Base-by-base conservation (phyloP, 2,888 invertebrate genomes). In the Azorinus chamasolen region DNA sequence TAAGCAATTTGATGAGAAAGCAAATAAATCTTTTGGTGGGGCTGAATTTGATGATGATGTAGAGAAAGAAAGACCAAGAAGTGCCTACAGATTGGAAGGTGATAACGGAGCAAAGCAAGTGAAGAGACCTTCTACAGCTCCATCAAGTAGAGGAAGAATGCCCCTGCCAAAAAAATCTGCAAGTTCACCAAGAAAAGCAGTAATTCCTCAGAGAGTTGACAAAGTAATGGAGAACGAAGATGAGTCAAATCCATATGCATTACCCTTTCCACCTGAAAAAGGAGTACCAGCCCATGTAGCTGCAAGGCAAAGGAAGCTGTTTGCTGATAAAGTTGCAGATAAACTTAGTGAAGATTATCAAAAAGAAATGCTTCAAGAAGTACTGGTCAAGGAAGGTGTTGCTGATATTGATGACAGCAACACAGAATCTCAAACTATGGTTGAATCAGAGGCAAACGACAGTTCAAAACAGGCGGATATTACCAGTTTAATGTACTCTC, bases 191-290 rank as follows among this genome's bases (percentile, higher is more conserved):
- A 79, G 85, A 27, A 83, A 86, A 62, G 85, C 88, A 6, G 59
- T 79, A 16, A 79, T 82, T 24, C 83, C 84, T 20, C 84, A 83
- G 20, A 82, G 78, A 55, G 76, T 79, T n/a, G 83, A 87, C 27
- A 81, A 79, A 39, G 53, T 83, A 2, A 83, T 86, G 83, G 72
- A 78, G 39, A 79, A 79, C 16, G 79, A 84, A 48, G 78, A 82
- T 37, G 57, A 69, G 8, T 54, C 74, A n/a, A 86, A 85, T 62
- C 85, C 86, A 1, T 88, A 82, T 61, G 69, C 62, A 48, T 57
- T 88, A 25, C 90, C 90, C 1, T 90, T 89, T 76, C 82, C 88
- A 14, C 81, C 83, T 16, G 85, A 88, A 12, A 51, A 80, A 46
- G 88, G 89, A 0, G 77, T 84, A 5, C 88, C 89, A 0, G 69